These are phyloP conservation scores for Sitta carolinensis DNA, from an alignment of 2,797 vertebrate species.

Conservation along the genomic window DNA sequence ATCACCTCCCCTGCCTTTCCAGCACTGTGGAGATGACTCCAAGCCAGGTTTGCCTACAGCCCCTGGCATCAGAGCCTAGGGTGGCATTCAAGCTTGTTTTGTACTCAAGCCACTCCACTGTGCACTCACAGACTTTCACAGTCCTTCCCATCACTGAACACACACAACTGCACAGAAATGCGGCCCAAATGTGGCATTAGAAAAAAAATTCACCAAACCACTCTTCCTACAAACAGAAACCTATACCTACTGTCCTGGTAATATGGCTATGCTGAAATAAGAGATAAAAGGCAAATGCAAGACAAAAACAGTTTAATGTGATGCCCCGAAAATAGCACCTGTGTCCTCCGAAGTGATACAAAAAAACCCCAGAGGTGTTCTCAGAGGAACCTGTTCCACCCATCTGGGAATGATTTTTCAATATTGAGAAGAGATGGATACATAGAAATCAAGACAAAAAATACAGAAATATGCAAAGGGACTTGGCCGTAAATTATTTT, in stretches of 20 bases:
- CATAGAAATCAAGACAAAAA: neutral
- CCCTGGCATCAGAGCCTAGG: neutral
- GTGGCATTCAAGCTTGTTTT: neutral
- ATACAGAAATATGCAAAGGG: neutral
- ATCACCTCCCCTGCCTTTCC: neutral
- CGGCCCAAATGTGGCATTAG: neutral
- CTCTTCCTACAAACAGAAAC: neutral
- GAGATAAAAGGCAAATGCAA: neutral
- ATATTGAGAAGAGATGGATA: neutral
- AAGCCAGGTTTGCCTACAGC: neutral
- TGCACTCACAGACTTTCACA: neutral
- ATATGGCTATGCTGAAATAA: neutral
- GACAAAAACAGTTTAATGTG: neutral
- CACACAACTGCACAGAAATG: neutral
- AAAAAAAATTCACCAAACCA: neutral
- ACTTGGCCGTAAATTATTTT: neutral
- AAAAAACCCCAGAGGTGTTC: neutral
- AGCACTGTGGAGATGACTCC: accelerated
- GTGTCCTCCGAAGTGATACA: neutral
- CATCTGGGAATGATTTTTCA: neutral
- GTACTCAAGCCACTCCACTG: neutral
- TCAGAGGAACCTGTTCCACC: neutral
- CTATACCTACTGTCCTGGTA: neutral
- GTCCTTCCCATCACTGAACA: neutral
- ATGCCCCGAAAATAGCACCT: neutral